Conservation (phyloP, 2,888 invertebrate genomes). For the Halictus quadricinctus region DNA sequence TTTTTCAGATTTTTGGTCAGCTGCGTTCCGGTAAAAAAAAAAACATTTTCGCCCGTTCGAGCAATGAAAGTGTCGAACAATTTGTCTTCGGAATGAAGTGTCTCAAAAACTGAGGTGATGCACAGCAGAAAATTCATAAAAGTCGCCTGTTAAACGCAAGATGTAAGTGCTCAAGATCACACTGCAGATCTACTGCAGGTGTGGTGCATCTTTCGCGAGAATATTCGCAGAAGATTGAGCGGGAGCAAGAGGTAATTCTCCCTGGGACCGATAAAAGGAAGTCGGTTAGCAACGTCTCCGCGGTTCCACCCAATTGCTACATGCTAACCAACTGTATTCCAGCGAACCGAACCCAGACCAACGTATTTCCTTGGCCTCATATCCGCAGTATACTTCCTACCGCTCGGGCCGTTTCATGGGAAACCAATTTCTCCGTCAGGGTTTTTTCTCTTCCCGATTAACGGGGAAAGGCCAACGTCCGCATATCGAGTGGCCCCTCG, state of each 20-base stretch:
- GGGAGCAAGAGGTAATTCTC: conserved; percentile 22
- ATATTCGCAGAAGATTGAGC: neutral
- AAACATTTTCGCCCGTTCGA: too few relatives aligned
- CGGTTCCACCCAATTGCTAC: conserved; percentile 39
- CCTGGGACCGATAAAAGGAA: conserved; percentile 32
- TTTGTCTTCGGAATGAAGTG: too few relatives aligned
- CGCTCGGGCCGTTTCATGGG: conserved; percentile 5
- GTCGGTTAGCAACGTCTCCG: conserved; percentile 29
- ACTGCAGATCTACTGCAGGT: too few relatives aligned
- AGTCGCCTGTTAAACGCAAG: too few relatives aligned
- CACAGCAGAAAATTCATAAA: too few relatives aligned
- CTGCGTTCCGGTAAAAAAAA: too few relatives aligned
- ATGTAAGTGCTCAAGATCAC: too few relatives aligned
- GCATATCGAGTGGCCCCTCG: neutral
- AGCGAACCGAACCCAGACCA: neutral
- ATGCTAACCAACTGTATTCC: conserved; percentile 30
- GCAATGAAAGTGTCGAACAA: too few relatives aligned
- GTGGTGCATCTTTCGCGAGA: neutral
- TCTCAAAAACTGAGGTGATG: too few relatives aligned
- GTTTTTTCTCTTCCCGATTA: neutral
- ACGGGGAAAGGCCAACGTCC: neutral
- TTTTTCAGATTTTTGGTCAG: too few relatives aligned
- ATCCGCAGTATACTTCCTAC: neutral
- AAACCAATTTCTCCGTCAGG: conserved; percentile 27
- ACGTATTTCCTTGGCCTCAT: conserved; percentile 1